These are phyloP conservation scores for Sycophila sp. DNA, from an alignment of 1,140 invertebrate species.

Conservation along the genomic window DNA sequence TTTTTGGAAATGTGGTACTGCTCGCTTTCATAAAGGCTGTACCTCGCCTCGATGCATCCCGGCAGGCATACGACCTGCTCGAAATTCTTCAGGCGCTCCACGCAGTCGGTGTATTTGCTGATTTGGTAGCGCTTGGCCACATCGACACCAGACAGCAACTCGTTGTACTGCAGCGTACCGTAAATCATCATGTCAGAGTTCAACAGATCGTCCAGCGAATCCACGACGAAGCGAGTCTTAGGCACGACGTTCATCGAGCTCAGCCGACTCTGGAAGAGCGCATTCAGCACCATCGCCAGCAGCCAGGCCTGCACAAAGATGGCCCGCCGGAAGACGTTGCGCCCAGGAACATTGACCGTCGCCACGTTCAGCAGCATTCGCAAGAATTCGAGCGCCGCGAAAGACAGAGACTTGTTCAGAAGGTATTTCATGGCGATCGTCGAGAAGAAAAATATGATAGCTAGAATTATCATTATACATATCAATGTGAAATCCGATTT, in stretches of 20 bases:
- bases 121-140: conserved; percentile 13
- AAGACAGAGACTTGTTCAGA: neutral
- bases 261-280: neutral
- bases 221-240: neutral
- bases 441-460: neutral
- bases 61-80: neutral
- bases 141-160: neutral
- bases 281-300: neutral
- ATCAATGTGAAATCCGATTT: too few relatives aligned
- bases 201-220: neutral
- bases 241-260: neutral
- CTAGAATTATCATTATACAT: too few relatives aligned
- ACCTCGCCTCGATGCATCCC: conserved; percentile 16
- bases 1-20: neutral
- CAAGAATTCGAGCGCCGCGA: conserved; percentile 22
- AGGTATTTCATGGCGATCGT: neutral
- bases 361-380: conserved; percentile 29
- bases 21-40: neutral
- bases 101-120: conserved; percentile 9
- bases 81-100: neutral
- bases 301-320: neutral
- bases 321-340: neutral
- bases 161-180: neutral
- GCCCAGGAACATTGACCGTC: neutral
- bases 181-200: neutral